Conservation (phyloP, 64 coral and sea anemone genomes). For the Montipora efflorescens region DNA sequence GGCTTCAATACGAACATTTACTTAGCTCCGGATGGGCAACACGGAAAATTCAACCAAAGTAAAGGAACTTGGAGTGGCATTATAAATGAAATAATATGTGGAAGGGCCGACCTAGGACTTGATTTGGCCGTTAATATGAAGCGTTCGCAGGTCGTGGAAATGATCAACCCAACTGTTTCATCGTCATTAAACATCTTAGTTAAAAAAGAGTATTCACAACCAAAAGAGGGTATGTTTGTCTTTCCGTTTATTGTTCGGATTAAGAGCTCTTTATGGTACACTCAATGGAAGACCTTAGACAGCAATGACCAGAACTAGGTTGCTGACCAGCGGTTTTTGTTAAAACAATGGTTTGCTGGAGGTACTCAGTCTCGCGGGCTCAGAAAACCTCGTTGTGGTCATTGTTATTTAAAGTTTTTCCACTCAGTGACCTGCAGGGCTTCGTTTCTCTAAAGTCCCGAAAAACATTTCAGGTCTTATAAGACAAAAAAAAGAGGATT, state of each 20-base stretch:
- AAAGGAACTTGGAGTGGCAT: conserved; percentile 39
- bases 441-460: no score
- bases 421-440: no score
- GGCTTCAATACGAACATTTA: conserved; percentile 57
- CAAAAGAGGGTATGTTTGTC: neutral
- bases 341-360: no score
- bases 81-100: conserved; percentile 39
- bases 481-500: no score
- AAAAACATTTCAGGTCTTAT: no score
- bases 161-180: conserved; percentile 28
- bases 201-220: neutral
- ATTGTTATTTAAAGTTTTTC: no score
- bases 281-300: no score
- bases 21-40: conserved; percentile 41
- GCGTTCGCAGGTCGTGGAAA: neutral
- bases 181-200: conserved; percentile 57
- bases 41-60: conserved; percentile 9
- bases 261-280: no score
- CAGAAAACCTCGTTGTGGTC: no score
- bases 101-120: conserved; percentile 29
- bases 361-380: no score
- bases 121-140: neutral
- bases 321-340: no score
- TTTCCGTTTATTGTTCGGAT: neutral
- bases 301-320: no score